Evolutionary conservation across 2,888 invertebrate genomes (phyloP).

Genomic region (Chrysina gloriosa): DNA sequence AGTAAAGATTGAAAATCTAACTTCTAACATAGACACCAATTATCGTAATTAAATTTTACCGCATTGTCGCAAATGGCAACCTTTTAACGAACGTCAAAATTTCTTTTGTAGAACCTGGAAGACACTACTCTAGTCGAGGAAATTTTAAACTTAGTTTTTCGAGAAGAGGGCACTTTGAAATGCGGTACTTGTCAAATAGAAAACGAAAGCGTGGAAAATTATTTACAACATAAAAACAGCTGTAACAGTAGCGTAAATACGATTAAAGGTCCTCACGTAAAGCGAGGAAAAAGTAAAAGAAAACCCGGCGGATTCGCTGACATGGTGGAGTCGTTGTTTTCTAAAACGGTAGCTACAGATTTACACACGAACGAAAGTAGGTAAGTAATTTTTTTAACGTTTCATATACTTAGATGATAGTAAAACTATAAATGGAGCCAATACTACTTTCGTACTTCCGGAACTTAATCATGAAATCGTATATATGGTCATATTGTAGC

Average conservation of each 20-base stretch:
- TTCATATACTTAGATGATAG: too few species aligned
- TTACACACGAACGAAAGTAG: not conserved
- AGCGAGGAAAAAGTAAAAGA: not conserved
- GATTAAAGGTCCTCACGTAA: not conserved
- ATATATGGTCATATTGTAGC: constrained; percentile 51
- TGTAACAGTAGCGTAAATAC: constrained; percentile 2
- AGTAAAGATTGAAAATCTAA: not conserved
- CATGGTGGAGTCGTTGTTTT: not conserved
- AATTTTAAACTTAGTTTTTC: constrained; percentile 23
- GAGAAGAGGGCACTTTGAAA: constrained; percentile 21
- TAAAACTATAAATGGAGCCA: too few species aligned
- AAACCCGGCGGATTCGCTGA: constrained; percentile 14
- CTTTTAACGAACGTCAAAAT: constrained; percentile 18
- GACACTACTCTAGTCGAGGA: constrained; percentile 21
- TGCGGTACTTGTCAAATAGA: constrained; percentile 9
- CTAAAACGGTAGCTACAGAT: not conserved
- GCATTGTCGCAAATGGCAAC: not conserved
- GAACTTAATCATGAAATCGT: too few species aligned
- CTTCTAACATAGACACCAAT: not conserved
- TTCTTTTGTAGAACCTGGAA: constrained; percentile 36
- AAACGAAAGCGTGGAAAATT: constrained; percentile 13
- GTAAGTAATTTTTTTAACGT: too few species aligned
- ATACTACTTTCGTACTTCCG: too few species aligned
- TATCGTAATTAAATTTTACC: not conserved
- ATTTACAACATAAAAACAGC: not conserved